A percentile compares a stretch with the other conserved stretches of the same genome.
phyloP scores from a whole-genome alignment of 1,140 invertebrate genomes.

The Drosophila mauritiana region DNA sequence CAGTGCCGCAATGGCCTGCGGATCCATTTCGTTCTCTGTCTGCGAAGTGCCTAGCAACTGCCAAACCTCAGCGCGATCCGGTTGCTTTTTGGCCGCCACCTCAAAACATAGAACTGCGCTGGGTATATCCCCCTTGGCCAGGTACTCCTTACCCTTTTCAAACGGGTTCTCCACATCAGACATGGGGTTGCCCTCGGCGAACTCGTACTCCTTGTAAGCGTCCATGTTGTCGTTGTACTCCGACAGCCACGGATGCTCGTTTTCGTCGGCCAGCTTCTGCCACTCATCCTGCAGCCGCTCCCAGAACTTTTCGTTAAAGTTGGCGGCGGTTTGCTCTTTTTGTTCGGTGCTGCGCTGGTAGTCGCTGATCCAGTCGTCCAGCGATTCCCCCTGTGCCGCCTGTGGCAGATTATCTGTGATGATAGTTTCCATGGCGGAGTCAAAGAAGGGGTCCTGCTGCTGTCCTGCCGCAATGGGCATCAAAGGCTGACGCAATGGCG shows the following conservation, averaged over 20 bases:
- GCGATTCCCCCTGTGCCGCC: constrained; percentile 29
- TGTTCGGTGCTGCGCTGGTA: constrained; percentile 78
- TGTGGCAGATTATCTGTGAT: constrained; percentile 54
- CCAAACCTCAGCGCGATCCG: constrained; percentile 93
- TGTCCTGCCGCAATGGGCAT: constrained; percentile 45
- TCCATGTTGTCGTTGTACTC: constrained; percentile 88
- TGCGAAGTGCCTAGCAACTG: constrained; percentile 93
- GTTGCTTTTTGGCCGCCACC: constrained; percentile 95
- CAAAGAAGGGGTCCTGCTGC: constrained; percentile 59
- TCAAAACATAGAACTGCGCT: constrained; percentile 98
- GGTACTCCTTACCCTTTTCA: constrained; percentile 92
- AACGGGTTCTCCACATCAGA: constrained; percentile 92
- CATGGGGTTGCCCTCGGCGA: constrained; percentile 95
- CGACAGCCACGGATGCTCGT: constrained; percentile 88
- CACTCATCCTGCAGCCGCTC: constrained; percentile 91
- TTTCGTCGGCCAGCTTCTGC: constrained; percentile 88
- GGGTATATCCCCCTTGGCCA: constrained; percentile 95
- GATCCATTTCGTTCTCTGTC: constrained; percentile 92
- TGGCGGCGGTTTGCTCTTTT: constrained; percentile 76
- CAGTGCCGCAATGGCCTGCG: constrained; percentile 94
- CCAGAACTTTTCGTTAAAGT: constrained; percentile 89
- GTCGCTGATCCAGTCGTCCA: constrained; percentile 71
- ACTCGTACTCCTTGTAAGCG: constrained; percentile 91
- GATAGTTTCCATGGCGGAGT: constrained; percentile 60
- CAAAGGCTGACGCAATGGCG: constrained; percentile 35